Base-by-base conservation (phyloP, 2,888 invertebrate genomes). In the Micropterix aruncella region DNA sequence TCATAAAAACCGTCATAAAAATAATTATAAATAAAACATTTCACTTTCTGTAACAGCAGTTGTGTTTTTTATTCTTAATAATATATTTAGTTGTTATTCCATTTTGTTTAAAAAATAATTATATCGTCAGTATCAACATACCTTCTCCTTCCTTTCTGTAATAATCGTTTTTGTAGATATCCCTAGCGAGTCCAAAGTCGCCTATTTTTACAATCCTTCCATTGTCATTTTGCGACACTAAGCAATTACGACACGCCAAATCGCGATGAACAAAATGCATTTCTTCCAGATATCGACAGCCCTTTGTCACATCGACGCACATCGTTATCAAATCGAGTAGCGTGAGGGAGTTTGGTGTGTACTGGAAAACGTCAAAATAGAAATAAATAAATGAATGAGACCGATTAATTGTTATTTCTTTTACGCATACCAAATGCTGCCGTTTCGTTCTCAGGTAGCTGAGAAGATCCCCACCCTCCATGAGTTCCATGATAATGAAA, bases 191-290 rank as follows among this genome's bases (percentile, higher is more conserved):
- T 0, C 97, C 97, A 61, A 97, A 97, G 65, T 97, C 97, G 0
- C 95, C 96, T 45, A 94, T 92, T 66, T 94, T 94, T n/a, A 94
- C 92, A 12, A 91, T 83, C 45, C 91, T 74, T 1, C 75, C 71
- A n/a, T 73, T 67, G 37, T 74, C 60, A 49, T 73, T 67, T 48
- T 79, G 78, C 0, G 89, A 87, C 0, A 97, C 94, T 14, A 97
- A 70, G 57, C 97, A 99, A 66, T 99, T 99, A 42, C 96, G 75
- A 50, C 93, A 93, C 0, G 96, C 97, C 46, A 99, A 70, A 70
- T 99, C 97, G 48, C 94, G 79, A 66, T 97, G 96, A 1, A 97
- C 94, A 62, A 95, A 97, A 59, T 94, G 94, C 79, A 93, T 85
- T 61, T 93, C 91, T 63, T 99, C 97, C 48, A 99, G 68, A 62